Conservation (phyloP, 2,888 invertebrate species). For the Griposia aprilina region DNA sequence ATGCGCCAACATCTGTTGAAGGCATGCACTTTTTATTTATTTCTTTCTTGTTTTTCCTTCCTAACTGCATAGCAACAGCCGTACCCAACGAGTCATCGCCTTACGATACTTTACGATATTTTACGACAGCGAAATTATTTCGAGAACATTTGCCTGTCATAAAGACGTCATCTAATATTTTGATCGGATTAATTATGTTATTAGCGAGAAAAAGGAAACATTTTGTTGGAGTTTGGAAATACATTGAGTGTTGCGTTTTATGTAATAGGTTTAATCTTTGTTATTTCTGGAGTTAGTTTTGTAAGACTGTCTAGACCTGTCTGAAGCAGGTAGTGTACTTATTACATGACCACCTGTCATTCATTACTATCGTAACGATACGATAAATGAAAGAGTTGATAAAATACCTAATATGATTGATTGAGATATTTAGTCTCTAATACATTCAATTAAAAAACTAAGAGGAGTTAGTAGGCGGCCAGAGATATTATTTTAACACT, state of each 20-base stretch:
- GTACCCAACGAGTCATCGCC: constrained; percentile 72
- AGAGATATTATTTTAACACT: neutral
- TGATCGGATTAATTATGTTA: constrained; percentile 63
- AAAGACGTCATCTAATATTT: constrained; percentile 48
- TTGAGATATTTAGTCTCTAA: constrained; percentile 28
- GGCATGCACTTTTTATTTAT: constrained; percentile 81
- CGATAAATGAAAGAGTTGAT: constrained; percentile 42
- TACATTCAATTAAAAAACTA: constrained; percentile 7
- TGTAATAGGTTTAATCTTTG: constrained; percentile 23
- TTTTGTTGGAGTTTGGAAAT: constrained; percentile 14
- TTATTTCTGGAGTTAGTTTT: constrained; percentile 19
- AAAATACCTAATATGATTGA: constrained; percentile 19
- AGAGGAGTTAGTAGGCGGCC: neutral
- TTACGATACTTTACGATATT: constrained; percentile 71
- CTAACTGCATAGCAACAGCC: constrained; percentile 81
- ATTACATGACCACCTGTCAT: constrained; percentile 54
- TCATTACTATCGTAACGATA: constrained; percentile 33
- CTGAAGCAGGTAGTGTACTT: constrained; percentile 27
- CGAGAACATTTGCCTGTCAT: constrained; percentile 44
- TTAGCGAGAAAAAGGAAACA: constrained; percentile 41
- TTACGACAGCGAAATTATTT: constrained; percentile 59
- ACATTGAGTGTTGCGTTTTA: constrained; percentile 18
- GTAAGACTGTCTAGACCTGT: constrained; percentile 29
- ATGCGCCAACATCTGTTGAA: constrained; percentile 86
- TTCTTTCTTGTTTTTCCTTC: constrained; percentile 72